Evolutionary conservation across 2,888 invertebrate species (phyloP), one percentile per base, ranked within the genome.

Genomic region (Dynastes maya): DNA sequence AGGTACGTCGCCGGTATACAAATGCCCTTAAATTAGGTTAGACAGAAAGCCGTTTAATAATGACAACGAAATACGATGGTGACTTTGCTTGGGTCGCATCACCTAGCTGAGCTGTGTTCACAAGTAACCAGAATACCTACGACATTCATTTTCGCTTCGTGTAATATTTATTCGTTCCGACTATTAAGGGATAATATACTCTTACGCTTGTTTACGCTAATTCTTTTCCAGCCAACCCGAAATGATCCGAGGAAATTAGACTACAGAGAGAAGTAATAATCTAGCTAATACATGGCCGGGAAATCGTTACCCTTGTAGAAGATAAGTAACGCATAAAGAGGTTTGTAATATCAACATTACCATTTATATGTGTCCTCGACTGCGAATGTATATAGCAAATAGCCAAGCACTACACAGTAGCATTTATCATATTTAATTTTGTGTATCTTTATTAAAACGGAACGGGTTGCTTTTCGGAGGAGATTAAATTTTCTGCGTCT

Each of bases 381-480:
- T 61, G 45, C 58, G 9, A 45, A 72, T 55, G 61, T 61, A 53
- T 61, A 58, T 45, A 40, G 58, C 58, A 22, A 22, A 27, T 61
- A 61, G 27, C 58, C 6, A 9, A 45, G 4, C 45, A 74, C 61
- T 61, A 45, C 45, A 61, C 61, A n/a, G 61, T 45, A 37, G 32
- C 72, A 74, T 74, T 74, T 61, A 74, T 74, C 61, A 61, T 45
- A 74, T 58, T 74, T 74, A 61, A 49, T 63, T 74, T 74, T 74
- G 72, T 61, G 61, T 61, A 61, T 74, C 61, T 61, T 74, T 74
- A 74, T 74, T 74, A 74, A 74, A 61, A 63, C 61, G 72, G 61
- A 49, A 63, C 11, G 49, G 22, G 61, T 55, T 16, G 61, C 40
- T 29, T 74, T 61, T 40, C n/a, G 13, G 27, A 61, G 72, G 72